These are phyloP conservation scores for Notiomystis cincta DNA, from an alignment of 2,113 vertebrate genomes.

Conservation along the genomic window DNA sequence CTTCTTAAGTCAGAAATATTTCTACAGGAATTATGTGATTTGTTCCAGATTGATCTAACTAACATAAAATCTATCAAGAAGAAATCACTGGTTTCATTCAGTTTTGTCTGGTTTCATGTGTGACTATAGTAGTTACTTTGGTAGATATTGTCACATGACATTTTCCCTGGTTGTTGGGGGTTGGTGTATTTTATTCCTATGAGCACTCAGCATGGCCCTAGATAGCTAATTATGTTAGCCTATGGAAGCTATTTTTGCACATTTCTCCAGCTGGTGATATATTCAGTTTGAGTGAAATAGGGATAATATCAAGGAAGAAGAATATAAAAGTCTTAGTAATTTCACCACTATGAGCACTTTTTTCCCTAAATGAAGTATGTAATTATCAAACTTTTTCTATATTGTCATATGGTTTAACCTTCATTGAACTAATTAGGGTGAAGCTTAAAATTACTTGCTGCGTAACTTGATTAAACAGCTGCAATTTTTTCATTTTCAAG, in stretches of 20 bases:
- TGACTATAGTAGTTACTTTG: not conserved
- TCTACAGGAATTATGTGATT: not conserved
- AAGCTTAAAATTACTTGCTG: constrained; percentile 37
- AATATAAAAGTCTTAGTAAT: constrained; percentile 8
- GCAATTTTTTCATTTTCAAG: not conserved
- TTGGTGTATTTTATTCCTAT: not conserved
- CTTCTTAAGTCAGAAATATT: not conserved
- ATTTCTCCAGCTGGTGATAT: not conserved
- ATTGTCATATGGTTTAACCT: constrained; percentile 45
- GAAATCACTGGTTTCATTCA: not conserved
- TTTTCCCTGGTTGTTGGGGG: fast-evolving
- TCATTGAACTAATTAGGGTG: constrained; percentile 61
- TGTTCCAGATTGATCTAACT: not conserved
- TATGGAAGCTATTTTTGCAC: not conserved
- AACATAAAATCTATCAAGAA: not conserved
- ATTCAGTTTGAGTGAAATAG: not conserved
- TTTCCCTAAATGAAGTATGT: constrained; percentile 48
- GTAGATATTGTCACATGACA: not conserved
- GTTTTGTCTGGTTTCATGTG: not conserved
- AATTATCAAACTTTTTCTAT: constrained; percentile 59
- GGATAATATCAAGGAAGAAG: not conserved
- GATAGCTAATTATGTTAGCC: not conserved
- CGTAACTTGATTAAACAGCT: constrained; percentile 7
- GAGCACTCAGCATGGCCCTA: not conserved
- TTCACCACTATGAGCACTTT: constrained; percentile 26